Evolutionary conservation across 2,888 invertebrate genomes (phyloP).

Genomic region (Ectemnius lituratus): DNA sequence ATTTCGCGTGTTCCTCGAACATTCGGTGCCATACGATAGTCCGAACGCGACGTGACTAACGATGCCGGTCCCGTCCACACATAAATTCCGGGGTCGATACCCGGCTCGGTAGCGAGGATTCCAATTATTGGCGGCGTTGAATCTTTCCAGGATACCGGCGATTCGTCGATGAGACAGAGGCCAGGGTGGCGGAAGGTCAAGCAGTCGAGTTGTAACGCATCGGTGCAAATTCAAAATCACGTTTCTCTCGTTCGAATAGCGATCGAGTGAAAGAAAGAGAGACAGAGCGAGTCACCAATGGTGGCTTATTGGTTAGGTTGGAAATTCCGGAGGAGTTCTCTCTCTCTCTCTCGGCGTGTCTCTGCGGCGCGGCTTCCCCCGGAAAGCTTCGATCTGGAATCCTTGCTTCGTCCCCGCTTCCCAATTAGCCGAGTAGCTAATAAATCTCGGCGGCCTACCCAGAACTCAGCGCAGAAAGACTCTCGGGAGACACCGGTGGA

Average conservation of each 20-base stretch:
- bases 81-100: slow-evolving; percentile 23
- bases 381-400: slow-evolving; percentile 62
- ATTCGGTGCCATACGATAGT: background rate
- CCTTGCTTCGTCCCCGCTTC: slow-evolving; percentile 55
- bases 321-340: slow-evolving; percentile 40
- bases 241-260: background rate
- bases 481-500: slow-evolving; percentile 19
- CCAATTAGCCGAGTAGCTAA: slow-evolving; percentile 62
- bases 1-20: slow-evolving; percentile 8
- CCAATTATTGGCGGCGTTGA: slow-evolving; percentile 36
- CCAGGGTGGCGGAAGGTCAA: slow-evolving; percentile 26
- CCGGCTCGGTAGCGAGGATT: slow-evolving; percentile 20
- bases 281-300: background rate
- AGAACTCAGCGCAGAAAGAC: slow-evolving; percentile 44
- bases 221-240: slow-evolving; percentile 47
- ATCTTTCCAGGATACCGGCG: slow-evolving; percentile 14
- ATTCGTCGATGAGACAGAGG: background rate
- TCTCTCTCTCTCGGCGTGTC: slow-evolving; percentile 24
- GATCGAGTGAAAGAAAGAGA: background rate
- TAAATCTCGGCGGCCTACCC: slow-evolving; percentile 57
- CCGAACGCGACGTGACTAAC: slow-evolving; percentile 4
- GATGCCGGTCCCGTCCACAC: background rate
- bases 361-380: slow-evolving; percentile 26
- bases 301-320: too few species aligned
- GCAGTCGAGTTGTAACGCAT: slow-evolving; percentile 13